A percentile compares a stretch with the other conserved stretches of the same genome.
Evolutionary conservation across 2,113 vertebrate genomes (phyloP).

Genomic region (Chaetops frenatus): DNA sequence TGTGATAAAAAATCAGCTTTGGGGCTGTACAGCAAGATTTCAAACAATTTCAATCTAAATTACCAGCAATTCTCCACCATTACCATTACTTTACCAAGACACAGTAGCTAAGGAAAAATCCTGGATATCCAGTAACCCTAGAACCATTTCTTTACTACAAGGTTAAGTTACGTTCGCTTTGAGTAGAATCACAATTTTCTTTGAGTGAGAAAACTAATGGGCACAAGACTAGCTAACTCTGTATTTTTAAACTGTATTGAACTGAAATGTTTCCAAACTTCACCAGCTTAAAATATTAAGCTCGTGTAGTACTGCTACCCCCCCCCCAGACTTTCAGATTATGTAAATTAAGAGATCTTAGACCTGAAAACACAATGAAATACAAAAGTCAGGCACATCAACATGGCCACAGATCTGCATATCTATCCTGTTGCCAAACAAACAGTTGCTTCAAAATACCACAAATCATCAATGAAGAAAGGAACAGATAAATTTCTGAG

Average conservation of each 20-base stretch:
- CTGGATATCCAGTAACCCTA: neutral
- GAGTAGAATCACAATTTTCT: neutral
- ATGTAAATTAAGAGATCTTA: neutral
- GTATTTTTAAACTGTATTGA: neutral
- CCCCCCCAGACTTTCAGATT: neutral
- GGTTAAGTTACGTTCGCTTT: neutral
- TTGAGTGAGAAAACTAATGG: neutral
- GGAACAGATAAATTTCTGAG: neutral
- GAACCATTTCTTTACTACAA: neutral
- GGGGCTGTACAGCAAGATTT: neutral
- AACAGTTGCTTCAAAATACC: neutral
- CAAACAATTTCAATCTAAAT: neutral
- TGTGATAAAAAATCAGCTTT: neutral
- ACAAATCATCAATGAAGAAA: neutral
- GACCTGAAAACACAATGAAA: neutral
- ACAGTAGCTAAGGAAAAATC: neutral
- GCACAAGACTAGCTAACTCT: neutral
- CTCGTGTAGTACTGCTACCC: neutral
- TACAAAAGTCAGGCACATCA: neutral
- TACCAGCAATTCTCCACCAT: neutral
- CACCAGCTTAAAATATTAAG: neutral
- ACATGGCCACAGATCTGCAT: neutral
- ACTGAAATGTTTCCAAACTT: neutral
- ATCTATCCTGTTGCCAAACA: neutral
- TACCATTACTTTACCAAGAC: neutral